These are phyloP conservation scores for Musca vetustissima DNA, from an alignment of 1,140 invertebrate species.

Conservation along the genomic window DNA sequence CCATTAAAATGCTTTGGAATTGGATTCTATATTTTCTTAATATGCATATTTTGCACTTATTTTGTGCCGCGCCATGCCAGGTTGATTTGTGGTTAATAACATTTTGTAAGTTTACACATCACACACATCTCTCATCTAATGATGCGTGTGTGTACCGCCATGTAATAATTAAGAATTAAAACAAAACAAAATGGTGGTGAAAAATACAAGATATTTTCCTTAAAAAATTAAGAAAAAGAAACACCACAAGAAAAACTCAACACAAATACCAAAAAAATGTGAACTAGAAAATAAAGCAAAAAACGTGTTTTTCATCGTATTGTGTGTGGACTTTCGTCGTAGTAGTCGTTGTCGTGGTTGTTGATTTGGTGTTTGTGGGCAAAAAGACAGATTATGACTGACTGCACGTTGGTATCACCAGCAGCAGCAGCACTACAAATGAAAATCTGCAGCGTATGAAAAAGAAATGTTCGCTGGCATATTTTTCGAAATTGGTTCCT, in stretches of 20 bases:
- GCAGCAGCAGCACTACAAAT: neutral
- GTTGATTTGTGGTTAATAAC: no score
- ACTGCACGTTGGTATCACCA: constrained; percentile 3
- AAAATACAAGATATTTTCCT: no score
- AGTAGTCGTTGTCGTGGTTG: neutral
- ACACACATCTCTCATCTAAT: no score
- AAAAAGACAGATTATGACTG: neutral
- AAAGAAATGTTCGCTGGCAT: constrained; percentile 17
- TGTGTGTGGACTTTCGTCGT: constrained; percentile 16
- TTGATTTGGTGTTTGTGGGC: neutral
- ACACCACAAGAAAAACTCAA: no score
- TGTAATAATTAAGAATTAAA: no score
- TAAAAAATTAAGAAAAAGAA: no score
- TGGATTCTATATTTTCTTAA: no score
- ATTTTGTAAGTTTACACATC: no score
- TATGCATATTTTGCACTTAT: neutral
- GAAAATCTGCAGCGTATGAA: constrained; percentile 19
- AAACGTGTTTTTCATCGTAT: constrained; percentile 26
- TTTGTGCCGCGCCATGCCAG: no score
- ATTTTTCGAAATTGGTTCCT: neutral
- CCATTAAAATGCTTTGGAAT: neutral
- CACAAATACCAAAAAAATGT: neutral
- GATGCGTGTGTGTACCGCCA: no score
- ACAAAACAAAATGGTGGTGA: no score
- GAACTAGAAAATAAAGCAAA: constrained; percentile 19